Conservation (phyloP, 2,797 vertebrate genomes). For the Gephyroberyx darwinii region DNA sequence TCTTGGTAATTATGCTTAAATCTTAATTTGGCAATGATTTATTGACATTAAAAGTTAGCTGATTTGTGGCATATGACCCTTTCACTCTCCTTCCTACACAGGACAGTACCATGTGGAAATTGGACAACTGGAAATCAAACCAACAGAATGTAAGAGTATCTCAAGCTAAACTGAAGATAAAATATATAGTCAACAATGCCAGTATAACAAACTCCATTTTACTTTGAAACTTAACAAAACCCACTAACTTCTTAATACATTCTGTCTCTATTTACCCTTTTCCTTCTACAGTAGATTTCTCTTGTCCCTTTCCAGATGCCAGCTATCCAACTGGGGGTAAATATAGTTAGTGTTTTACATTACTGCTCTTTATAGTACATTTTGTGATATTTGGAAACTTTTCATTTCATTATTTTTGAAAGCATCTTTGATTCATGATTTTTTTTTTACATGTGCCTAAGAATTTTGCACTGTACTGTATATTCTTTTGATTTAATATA, state of each 20-base stretch:
- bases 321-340: slow-evolving; percentile 76
- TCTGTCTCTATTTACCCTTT: neutral
- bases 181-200: too few species aligned
- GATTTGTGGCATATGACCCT: neutral
- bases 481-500: neutral
- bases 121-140: slow-evolving; percentile 70
- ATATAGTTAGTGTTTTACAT: neutral
- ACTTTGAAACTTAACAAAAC: neutral
- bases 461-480: too few species aligned
- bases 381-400: too few species aligned
- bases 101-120: slow-evolving; percentile 70
- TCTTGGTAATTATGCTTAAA: too few species aligned
- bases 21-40: too few species aligned
- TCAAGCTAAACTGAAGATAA: neutral
- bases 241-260: neutral
- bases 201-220: neutral
- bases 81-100: slow-evolving; percentile 34
- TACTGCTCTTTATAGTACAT: too few species aligned
- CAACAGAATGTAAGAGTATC: slow-evolving; percentile 63
- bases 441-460: too few species aligned
- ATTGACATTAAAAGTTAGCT: too few species aligned
- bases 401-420: too few species aligned
- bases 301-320: slow-evolving; percentile 77
- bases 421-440: too few species aligned
- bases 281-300: slow-evolving; percentile 70